Base-by-base conservation (phyloP, 2,797 vertebrate genomes). In the Betta splendens region DNA sequence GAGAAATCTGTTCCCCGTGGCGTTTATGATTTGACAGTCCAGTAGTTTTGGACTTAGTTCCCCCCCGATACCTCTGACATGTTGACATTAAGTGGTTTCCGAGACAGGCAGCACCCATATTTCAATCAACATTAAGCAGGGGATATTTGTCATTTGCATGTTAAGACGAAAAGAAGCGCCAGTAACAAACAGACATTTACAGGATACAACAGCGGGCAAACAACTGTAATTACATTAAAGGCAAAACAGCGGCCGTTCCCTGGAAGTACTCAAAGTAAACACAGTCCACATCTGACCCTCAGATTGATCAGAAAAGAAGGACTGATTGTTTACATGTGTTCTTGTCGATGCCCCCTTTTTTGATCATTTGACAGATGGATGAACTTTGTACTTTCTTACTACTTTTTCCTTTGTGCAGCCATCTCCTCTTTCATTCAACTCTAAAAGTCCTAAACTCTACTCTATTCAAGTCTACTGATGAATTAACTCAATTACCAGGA, bases 51-150 rank as follows among this genome's bases (percentile, higher is more conserved):
- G 84, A 89, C 86, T 91, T 92, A 89, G 87, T 90, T 90, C 87
- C 85, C 86, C 86, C 77, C 85, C 80, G 89, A 81, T 83, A 85
- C 85, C 87, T 89, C 85, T 89, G 91, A 91, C 90, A 89, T 87
- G 89, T 90, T 91, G 91, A 92, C 88, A 89, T 86, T 89, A 92
- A 90, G 91, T 92, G 89, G 85, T 91, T 92, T 86, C 84, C 13
- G 58, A 89, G 87, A 90, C 86, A 89, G 84, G 83, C 86, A 80
- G 85, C 79, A 82, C 79, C 87, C 85, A 83, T 85, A 87, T 91
- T 91, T 91, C 90, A 92, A 91, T 92, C 90, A 91, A 84, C 86
- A 91, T 89, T 90, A 91, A 85, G 84, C 87, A 64, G 84, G 79
- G 84, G 81, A 87, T 86, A 81, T 87, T 89, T 81, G 90, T 64